Base-by-base conservation (phyloP, 2,888 invertebrate genomes). In the Tricholauxania praeusta region DNA sequence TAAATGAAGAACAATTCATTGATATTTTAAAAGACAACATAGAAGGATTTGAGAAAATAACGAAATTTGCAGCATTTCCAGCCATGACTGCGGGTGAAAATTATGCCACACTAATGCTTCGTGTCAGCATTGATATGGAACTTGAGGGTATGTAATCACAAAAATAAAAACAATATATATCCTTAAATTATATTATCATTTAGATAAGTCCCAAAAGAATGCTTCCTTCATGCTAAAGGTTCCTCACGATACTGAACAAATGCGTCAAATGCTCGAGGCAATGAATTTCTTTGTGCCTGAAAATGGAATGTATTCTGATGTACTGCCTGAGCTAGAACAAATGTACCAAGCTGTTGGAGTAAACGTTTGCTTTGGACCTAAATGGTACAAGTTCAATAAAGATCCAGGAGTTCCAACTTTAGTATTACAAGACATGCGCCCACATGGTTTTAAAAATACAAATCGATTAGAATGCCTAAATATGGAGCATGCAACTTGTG, bases 401-500 rank as follows among this genome's bases (percentile, higher is more conserved):
- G 82, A 84, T 49, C 76, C 78, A 0, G 78, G 76, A 12, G 72
- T 75, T 12, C 70, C 64, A 17, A 79, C 81, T 2, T 78, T 87
- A 19, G 68, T 86, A 0, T 75, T 87, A 79, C 79, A 84, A 19
- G 86, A 87, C 75, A 72, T 86, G 51, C 78, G 81, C 15, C 77
- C 74, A 12, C 72, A 78, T 62, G 83, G 82, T 4, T 87, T 79
- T 57, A 81, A 78, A 39, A 86, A 84, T 72, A 74, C 77, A 0
- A 83, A 85, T 79, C 83, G 86, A 0, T 73, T 80, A 12, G 80
- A 80, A 1, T 81, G 87, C 22, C 75, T 87, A 1, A 79, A 85
- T 57, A 53, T 84, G 67, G 79, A 81, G 10, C 85, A 86, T 19
- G 78, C 84, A 12, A 75, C 84, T 62, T 59, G 80, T 6, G 83